Percentiles rank a stretch among this genome's conserved stretches.
These are phyloP conservation scores for Capricornis sumatraensis DNA, from an alignment of 2,113 vertebrate species.

Conservation along the genomic window DNA sequence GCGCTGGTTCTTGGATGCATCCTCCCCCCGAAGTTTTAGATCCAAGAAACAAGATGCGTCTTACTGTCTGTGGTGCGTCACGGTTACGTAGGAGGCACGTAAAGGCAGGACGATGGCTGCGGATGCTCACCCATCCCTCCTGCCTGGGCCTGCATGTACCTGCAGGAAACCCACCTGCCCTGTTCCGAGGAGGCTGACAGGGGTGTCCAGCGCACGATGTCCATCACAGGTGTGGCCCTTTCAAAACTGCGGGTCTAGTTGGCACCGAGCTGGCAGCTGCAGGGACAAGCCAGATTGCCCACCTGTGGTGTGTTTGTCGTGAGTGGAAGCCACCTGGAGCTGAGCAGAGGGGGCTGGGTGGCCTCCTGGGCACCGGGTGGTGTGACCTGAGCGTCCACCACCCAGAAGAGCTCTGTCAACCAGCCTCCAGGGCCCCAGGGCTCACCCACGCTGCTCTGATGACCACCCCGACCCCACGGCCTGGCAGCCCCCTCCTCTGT, in stretches of 20 bases:
- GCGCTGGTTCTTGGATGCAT: background rate
- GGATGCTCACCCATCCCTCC: rapidly evolving
- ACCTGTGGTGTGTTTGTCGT: rapidly evolving
- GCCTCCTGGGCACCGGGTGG: rapidly evolving
- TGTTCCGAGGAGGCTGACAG: rapidly evolving
- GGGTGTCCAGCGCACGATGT: rapidly evolving
- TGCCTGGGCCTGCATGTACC: rapidly evolving
- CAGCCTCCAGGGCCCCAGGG: background rate
- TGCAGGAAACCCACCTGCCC: background rate
- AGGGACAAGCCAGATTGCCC: rapidly evolving
- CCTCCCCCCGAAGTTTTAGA: rapidly evolving
- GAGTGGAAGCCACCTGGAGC: background rate
- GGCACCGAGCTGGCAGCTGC: background rate
- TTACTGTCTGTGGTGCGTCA: rapidly evolving
- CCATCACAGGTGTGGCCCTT: background rate
- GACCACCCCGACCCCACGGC: rapidly evolving
- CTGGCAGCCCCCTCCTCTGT: background rate
- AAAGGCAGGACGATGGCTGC: background rate
- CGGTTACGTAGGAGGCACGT: rapidly evolving
- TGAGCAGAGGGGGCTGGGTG: background rate
- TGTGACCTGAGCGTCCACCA: rapidly evolving
- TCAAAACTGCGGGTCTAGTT: too few relatives aligned
- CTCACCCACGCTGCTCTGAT: rapidly evolving
- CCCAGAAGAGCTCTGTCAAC: rapidly evolving
- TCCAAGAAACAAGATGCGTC: rapidly evolving